Base-by-base conservation (phyloP, 2,888 invertebrate species). In the Ichneumoninae sp. region DNA sequence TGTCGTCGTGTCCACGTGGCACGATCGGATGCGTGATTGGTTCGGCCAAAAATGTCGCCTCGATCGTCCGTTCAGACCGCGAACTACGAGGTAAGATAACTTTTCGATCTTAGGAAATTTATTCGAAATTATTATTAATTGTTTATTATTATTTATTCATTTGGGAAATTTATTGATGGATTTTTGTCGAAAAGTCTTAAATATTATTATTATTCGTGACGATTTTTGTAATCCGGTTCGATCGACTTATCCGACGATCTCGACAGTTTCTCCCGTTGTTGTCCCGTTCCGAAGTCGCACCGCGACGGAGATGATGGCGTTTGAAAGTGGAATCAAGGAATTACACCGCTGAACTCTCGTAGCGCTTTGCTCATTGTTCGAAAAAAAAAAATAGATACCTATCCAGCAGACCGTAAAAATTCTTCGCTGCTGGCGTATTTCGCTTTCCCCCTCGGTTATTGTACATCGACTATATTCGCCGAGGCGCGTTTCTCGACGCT, bases 371-470 rank as follows among this genome's bases (percentile, higher is more conserved):
- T 33, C 50, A 50, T 62, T 36, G 57, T 16, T 22, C n/a, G 62
- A 40, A 30, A 65, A 71, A 16, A 47, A 47, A 68, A 78, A 44
- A 62, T 78, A 78, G 33, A 71, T 72, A 66, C 54, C 60, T 7
- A 75, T 65, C 65, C 79, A 65, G 7, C 80, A 60, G 83, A 83
- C 70, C 83, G 83, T 83, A 65, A 76, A 83, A 80, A 76, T 83
- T 79, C 78, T 80, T 44, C 70, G 7, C 40, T 71, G 68, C 75
- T 36, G 26, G 52, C 52, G 74, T 26, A 70, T 70, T 62, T 80
- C 83, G 83, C 83, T 83, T 83, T 83, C 83, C 75, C 70, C 80
- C 22, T 75, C 83, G 76, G 65, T 83, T 71, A 75, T 72, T 33
- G 50, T 57, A 22, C n/a, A 57, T 22, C 30, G 36, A 22, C 52